Base-by-base conservation (phyloP, 2,888 invertebrate species). In the Meta bourneti region DNA sequence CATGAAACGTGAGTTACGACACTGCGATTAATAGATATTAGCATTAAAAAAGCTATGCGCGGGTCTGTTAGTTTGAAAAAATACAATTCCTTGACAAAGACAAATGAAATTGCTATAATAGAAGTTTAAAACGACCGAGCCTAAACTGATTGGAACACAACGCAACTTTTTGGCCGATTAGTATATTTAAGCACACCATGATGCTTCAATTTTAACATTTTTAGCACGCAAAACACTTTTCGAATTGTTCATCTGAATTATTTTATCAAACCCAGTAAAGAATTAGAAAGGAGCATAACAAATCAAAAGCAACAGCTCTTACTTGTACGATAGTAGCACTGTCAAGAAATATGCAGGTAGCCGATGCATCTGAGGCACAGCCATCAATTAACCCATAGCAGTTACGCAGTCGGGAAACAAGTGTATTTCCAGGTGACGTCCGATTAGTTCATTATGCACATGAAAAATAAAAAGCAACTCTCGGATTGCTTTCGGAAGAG, bases 331-430 rank as follows among this genome's bases (percentile, higher is more conserved):
- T 34, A 74, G 54, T 72, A 72, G 51, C 16, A 83, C 34, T 20
- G 19, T 83, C 16, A 72, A 11, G 34, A 72, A 48, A 11, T 34
- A 52, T 2, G 51, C 48, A 34, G 20, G 49, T 81, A 69, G 49
- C 83, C 83, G 72, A 83, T 51, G 34, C 72, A 83, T 83, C 19
- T n/a, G 54, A 83, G 74, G 13, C 52, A 34, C 19, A n/a, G n/a
- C 34, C 54, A 82, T 61, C 34, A 51, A 83, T 83, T 74, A 83
- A 16, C n/a, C 81, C 81, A 81, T 81, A 81, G 71, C 69, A 81
- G 48, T 51, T 70, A 49, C 13, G 34, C 70, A 69, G n/a, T 20
- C 16, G 54, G 61, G 69, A 54, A 80, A 69, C 19, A 20, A 48
- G 69, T n/a, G 48, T 80, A 34, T n/a, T n/a, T 19, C 34, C 20